Percentiles rank a stretch among this genome's conserved stretches.
Conservation (phyloP, 2,113 vertebrate genomes). For the Chamaetylas fuelleborni region DNA sequence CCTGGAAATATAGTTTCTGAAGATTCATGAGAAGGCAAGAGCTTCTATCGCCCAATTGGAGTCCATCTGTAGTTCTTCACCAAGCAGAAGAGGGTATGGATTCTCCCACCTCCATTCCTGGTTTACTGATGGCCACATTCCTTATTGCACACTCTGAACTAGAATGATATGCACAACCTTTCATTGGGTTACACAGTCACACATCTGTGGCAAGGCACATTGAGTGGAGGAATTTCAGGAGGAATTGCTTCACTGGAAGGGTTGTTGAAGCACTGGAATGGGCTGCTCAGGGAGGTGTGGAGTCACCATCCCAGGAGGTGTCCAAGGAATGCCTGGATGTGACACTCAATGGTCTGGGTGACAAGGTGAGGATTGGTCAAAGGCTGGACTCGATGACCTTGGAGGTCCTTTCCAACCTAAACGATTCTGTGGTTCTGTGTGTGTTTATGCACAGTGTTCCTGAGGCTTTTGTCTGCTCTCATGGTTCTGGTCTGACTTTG, state of each 20-base stretch:
- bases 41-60: background rate
- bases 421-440: rapidly evolving
- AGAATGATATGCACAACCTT: background rate
- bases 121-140: background rate
- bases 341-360: background rate
- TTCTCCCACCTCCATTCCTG: background rate
- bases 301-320: background rate
- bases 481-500: background rate
- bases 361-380: background rate
- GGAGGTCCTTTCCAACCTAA: background rate
- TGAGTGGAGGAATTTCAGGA: background rate
- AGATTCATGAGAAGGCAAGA: background rate
- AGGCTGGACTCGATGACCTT: rapidly evolving
- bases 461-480: background rate
- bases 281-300: background rate
- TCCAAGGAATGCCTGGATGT: background rate
- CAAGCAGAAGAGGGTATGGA: background rate
- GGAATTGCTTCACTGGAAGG: background rate
- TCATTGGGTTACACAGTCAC: background rate
- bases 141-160: background rate
- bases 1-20: background rate
- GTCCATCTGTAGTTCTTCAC: background rate
- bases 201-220: rapidly evolving
- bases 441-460: background rate
- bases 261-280: background rate